Percentiles rank a stretch among this genome's conserved stretches.
These are phyloP conservation scores for Andrena haemorrhoa DNA, from an alignment of 2,888 invertebrate species.

Conservation along the genomic window DNA sequence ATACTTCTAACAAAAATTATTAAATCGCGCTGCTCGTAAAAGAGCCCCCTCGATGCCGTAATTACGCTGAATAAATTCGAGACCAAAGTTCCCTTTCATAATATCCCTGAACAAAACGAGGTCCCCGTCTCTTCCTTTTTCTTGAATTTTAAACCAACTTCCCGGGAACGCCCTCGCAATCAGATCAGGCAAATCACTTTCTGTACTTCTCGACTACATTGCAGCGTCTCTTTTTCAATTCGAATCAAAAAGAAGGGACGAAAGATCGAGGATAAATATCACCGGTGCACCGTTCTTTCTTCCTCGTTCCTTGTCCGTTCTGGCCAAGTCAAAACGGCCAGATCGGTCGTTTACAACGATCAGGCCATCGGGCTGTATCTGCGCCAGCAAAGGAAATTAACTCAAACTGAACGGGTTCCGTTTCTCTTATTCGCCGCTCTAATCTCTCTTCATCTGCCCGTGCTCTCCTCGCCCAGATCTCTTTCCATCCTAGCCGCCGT, in stretches of 20 bases:
- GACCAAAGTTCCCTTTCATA: background rate
- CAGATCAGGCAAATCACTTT: slow-evolving; percentile 16
- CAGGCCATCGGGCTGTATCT: slow-evolving; percentile 7
- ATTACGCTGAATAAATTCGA: slow-evolving; percentile 4
- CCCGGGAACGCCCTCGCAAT: background rate
- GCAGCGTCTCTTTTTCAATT: slow-evolving; percentile 8
- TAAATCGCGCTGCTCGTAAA: too few relatives aligned
- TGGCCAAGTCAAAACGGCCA: slow-evolving; percentile 1
- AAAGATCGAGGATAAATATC: slow-evolving; percentile 12
- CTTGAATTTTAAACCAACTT: slow-evolving; percentile 14
- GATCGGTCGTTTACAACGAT: slow-evolving; percentile 10
- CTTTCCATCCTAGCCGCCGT: slow-evolving; percentile 32
- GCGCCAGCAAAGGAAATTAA: slow-evolving; percentile 69
- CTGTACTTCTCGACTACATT: slow-evolving; percentile 6
- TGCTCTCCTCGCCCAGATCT: slow-evolving; percentile 48
- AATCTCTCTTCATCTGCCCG: slow-evolving; percentile 57
- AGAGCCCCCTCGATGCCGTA: background rate
- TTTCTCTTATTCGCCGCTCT: slow-evolving; percentile 63
- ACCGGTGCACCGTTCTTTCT: background rate
- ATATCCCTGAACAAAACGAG: background rate
- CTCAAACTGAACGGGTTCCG: slow-evolving; percentile 70
- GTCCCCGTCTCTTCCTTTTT: background rate
- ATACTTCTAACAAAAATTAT: too few relatives aligned
- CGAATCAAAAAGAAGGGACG: background rate
- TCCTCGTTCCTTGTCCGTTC: background rate